Evolutionary conservation across 2,888 invertebrate species (phyloP).

Genomic region (Noctuana brunneofusca): DNA sequence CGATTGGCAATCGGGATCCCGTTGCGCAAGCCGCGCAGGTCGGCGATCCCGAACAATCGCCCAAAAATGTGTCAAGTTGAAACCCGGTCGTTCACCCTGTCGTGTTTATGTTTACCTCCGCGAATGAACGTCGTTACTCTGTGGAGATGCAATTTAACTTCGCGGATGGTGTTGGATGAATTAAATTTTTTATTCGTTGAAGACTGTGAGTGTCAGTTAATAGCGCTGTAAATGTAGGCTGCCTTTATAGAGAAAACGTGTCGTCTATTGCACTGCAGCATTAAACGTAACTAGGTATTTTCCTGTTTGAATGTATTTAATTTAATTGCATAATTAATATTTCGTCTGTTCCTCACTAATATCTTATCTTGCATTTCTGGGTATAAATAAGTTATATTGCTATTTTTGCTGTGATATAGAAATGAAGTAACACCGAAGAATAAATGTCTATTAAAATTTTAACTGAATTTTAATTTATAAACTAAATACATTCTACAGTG

Average conservation of each 20-base stretch:
- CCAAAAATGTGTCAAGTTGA: slow-evolving; percentile 83
- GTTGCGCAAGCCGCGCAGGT: slow-evolving; percentile 74
- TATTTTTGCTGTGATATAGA: too few relatives aligned
- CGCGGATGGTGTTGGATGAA: slow-evolving; percentile 4
- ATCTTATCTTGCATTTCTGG: too few relatives aligned
- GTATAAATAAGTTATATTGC: too few relatives aligned
- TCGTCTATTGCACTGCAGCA: not conserved
- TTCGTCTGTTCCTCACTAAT: not conserved
- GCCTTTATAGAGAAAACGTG: not conserved
- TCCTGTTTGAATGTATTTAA: not conserved
- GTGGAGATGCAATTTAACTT: slow-evolving; percentile 1
- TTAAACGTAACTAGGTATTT: not conserved
- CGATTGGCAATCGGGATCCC: slow-evolving; percentile 61
- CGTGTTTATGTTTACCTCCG: slow-evolving; percentile 69
- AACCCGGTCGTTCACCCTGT: slow-evolving; percentile 71
- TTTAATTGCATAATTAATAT: not conserved
- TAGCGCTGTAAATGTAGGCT: not conserved
- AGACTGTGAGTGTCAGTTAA: not conserved
- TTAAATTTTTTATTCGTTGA: slow-evolving; percentile 1
- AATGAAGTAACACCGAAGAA: too few relatives aligned
- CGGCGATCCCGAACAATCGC: slow-evolving; percentile 72
- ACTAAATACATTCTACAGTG: too few relatives aligned
- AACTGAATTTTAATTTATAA: too few relatives aligned
- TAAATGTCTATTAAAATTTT: too few relatives aligned
- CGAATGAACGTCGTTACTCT: slow-evolving; percentile 38